These are phyloP conservation scores for Cryptomyrus ogoouensis DNA, from an alignment of 2,113 vertebrate genomes.

Conservation along the genomic window DNA sequence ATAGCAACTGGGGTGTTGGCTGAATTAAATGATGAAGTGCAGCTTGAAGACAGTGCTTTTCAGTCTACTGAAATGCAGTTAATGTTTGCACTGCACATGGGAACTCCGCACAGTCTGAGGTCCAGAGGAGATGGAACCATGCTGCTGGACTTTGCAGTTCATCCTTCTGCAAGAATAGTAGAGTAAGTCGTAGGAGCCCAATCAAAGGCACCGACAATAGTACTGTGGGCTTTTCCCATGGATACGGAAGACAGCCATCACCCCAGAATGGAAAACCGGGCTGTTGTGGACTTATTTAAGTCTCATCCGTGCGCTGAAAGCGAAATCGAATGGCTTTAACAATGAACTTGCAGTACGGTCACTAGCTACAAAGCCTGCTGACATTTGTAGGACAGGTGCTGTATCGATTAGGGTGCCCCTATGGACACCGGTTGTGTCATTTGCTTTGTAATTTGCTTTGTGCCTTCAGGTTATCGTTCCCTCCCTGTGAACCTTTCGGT, in stretches of 20 bases:
- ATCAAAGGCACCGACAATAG: neutral
- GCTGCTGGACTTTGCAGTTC: neutral
- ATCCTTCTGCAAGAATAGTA: neutral
- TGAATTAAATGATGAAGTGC: neutral
- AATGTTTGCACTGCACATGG: neutral
- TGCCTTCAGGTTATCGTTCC: neutral
- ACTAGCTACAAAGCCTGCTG: neutral
- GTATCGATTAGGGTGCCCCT: neutral
- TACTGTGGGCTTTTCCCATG: neutral
- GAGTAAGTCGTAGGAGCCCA: neutral
- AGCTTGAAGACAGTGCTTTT: neutral
- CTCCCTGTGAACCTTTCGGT: neutral
- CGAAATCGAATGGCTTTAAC: neutral
- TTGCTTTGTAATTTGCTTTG: slow-evolving; percentile 2
- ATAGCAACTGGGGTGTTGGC: neutral
- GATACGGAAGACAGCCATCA: neutral
- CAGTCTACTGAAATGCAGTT: neutral
- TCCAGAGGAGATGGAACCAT: neutral
- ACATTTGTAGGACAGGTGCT: neutral
- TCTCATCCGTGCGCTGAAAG: neutral
- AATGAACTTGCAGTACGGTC: neutral
- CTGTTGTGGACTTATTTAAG: neutral
- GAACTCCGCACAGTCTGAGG: neutral
- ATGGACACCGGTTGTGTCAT: neutral
- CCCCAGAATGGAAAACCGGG: neutral